phyloP scores from a whole-genome alignment of 2,888 invertebrate genomes.

The Margaritifera margaritifera region DNA sequence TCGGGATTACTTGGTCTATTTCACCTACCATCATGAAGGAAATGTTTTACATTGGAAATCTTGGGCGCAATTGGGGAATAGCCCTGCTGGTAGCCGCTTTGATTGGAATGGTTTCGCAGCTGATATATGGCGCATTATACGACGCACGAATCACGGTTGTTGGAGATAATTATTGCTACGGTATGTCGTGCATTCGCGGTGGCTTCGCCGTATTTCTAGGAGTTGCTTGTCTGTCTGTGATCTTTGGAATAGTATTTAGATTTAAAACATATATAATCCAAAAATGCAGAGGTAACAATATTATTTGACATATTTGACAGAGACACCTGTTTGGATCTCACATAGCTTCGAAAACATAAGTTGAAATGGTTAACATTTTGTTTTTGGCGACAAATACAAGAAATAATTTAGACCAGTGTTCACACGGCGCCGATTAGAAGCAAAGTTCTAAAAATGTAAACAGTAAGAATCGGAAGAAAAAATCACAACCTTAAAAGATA shows the following conservation, averaged over 20 bases:
- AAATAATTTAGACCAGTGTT: too few species aligned
- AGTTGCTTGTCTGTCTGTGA: conserved; percentile 16
- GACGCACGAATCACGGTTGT: conserved; percentile 17
- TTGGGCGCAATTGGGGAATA: conserved; percentile 51
- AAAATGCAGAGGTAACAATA: too few species aligned
- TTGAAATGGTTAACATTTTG: too few species aligned
- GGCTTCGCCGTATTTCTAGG: conserved; percentile 29
- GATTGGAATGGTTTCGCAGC: conserved; percentile 35
- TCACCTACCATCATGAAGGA: conserved; percentile 43
- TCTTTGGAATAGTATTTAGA: conserved; percentile 16
- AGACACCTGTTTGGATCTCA: too few species aligned
- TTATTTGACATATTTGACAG: too few species aligned
- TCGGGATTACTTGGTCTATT: conserved; percentile 37
- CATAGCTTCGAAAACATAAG: too few species aligned
- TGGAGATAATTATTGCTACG: conserved; percentile 20
- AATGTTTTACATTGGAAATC: conserved; percentile 33
- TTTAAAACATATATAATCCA: too few species aligned
- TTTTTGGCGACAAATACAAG: too few species aligned
- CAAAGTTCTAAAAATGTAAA: too few species aligned
- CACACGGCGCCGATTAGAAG: too few species aligned
- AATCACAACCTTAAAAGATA: too few species aligned
- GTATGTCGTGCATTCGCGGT: conserved; percentile 35
- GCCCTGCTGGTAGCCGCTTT: conserved; percentile 33
- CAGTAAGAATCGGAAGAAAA: too few species aligned
- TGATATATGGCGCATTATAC: conserved; percentile 41